These are phyloP conservation scores for Schizotus pectinicornis DNA, from an alignment of 2,888 invertebrate genomes.

Conservation along the genomic window DNA sequence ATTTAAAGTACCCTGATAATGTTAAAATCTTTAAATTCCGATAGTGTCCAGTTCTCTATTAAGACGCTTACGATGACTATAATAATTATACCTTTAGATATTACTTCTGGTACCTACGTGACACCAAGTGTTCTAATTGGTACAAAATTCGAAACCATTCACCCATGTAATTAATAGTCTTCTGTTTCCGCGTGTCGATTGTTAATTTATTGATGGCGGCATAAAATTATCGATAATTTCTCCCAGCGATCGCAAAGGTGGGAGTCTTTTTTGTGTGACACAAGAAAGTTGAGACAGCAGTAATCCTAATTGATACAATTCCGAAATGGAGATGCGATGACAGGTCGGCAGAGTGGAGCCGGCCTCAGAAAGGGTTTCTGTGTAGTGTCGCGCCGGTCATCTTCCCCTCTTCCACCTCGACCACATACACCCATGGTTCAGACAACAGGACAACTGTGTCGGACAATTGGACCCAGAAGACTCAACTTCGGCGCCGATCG, in stretches of 20 bases:
- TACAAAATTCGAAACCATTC: conserved; percentile 3
- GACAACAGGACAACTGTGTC: conserved; percentile 42
- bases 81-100: conserved; percentile 8
- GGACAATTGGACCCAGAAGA: conserved; percentile 39
- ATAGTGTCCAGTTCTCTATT: too few relatives aligned
- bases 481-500: conserved; percentile 30
- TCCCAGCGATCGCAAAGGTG: neutral
- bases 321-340: conserved; percentile 44
- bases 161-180: neutral
- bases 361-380: conserved; percentile 59
- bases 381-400: conserved; percentile 55
- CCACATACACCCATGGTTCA: conserved; percentile 12
- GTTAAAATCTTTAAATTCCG: too few relatives aligned
- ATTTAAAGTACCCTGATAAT: too few relatives aligned
- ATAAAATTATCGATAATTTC: conserved; percentile 25
- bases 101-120: neutral
- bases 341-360: conserved; percentile 56
- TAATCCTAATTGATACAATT: conserved; percentile 56
- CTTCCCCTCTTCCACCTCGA: conserved; percentile 35
- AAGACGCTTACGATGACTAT: conserved; percentile 7
- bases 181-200: conserved; percentile 6
- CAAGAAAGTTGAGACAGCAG: conserved; percentile 35
- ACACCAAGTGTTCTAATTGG: conserved; percentile 13
- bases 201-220: conserved; percentile 16
- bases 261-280: neutral